phyloP scores from a whole-genome alignment of 1,140 invertebrate genomes.

The Steinernema feltiae region DNA sequence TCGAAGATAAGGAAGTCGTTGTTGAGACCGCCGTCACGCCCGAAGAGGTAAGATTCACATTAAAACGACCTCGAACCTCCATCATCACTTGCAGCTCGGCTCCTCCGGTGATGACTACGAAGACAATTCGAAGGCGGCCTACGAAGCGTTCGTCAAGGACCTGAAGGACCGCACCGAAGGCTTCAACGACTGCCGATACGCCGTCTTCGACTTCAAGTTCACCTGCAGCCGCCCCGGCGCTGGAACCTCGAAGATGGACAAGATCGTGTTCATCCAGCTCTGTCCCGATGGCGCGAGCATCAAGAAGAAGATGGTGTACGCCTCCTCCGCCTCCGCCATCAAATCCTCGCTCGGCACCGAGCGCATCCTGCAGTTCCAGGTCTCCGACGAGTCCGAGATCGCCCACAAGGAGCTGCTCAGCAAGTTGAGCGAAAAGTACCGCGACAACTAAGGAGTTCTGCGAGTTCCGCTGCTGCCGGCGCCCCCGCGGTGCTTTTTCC shows the following conservation, averaged over 20 bases:
- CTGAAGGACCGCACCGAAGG: slow-evolving; percentile 52
- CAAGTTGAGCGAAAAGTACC: slow-evolving; percentile 53
- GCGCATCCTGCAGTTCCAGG: slow-evolving; percentile 57
- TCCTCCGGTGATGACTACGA: slow-evolving; percentile 50
- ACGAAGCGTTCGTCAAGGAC: slow-evolving; percentile 55
- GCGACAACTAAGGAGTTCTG: slow-evolving; percentile 46
- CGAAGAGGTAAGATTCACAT: slow-evolving; percentile 39
- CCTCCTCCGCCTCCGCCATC: slow-evolving; percentile 59
- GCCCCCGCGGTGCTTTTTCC: no score
- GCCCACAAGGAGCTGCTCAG: slow-evolving; percentile 51
- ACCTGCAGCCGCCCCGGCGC: slow-evolving; percentile 53
- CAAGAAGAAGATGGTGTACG: slow-evolving; percentile 60
- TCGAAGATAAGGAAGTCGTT: slow-evolving; percentile 55
- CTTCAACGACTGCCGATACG: slow-evolving; percentile 55
- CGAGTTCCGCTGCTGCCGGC: no score
- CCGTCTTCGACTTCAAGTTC: slow-evolving; percentile 58
- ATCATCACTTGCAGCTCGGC: slow-evolving; percentile 25
- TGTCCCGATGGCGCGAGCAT: slow-evolving; percentile 59
- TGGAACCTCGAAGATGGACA: slow-evolving; percentile 57
- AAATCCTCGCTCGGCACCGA: slow-evolving; percentile 57
- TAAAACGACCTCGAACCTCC: neutral
- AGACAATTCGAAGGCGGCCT: slow-evolving; percentile 56
- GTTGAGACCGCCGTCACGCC: slow-evolving; percentile 51
- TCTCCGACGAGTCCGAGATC: slow-evolving; percentile 57
- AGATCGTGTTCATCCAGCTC: slow-evolving; percentile 56